Evolutionary conservation across 2,113 vertebrate genomes (phyloP), one percentile per base, ranked within the genome.

Genomic region (Cheirogaleus medius): DNA sequence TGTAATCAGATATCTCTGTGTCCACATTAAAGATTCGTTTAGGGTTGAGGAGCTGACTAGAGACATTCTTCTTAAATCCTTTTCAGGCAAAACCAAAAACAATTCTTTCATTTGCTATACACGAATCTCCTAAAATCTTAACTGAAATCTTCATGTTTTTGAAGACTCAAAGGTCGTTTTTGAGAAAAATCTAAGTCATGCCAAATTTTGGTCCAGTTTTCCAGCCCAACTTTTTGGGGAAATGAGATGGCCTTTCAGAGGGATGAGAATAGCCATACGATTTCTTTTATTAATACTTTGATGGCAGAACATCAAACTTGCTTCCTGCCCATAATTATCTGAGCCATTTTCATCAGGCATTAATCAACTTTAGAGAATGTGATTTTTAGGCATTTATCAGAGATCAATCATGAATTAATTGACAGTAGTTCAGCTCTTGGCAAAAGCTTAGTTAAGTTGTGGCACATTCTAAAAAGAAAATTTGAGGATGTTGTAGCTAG

Each of bases 131-230:
- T 56, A 14, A 76, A 3, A 39, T 69, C 49, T 83, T 85, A 60
- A 32, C 47, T 60, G 34, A 87, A 66, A 87, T 94, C 15, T 85
- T 91, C 37, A 44, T 80, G 42, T 69, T 74, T 18, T 83, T 81
- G 60, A 74, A 71, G 11, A 44, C 49, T 94, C 39, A 87, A 27
- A 96, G 78, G 39, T 63, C 0, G 5, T 42, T 92, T 84, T 74
- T 90, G 44, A 73, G 77, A 96, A 94, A 90, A 90, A 80, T 68
- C 73, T 34, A 47, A 81, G 52, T 77, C 73, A 15, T 64, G 63
- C 32, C 34, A 56, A 81, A 93, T 64, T 90, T 83, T 68, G 47
- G 20, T 42, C 80, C 8, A 49, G 27, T 87, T 91, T 92, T 83
- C 71, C 14, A 74, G 6, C 37, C 66, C 29, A 47, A 1, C 32